Evolutionary conservation across 2,797 vertebrate species (phyloP).

Genomic region (Brachyalestes nurse): DNA sequence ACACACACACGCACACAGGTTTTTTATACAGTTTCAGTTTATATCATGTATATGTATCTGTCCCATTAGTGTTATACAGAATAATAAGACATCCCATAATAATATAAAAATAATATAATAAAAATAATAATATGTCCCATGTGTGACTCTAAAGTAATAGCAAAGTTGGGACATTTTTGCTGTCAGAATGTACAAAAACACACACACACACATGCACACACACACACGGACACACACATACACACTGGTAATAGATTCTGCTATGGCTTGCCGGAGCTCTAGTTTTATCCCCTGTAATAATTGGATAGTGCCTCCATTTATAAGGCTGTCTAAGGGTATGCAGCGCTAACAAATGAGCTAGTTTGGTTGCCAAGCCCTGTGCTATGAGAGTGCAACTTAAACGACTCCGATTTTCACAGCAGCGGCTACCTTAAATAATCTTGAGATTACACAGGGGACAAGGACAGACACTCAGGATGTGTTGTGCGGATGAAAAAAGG

Average conservation of each 20-base stretch:
- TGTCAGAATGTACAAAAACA: neutral
- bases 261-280: constrained; percentile 48
- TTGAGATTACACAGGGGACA: constrained; percentile 52
- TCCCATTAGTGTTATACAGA: no score
- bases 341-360: constrained; percentile 70
- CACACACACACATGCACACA: constrained; percentile 27
- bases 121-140: no score
- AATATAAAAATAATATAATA: no score
- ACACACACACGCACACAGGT: no score
- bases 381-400: constrained; percentile 66
- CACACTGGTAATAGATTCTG: constrained; percentile 59
- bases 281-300: constrained; percentile 65
- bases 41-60: no score
- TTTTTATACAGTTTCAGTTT: no score
- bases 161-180: neutral
- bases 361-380: constrained; percentile 66
- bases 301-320: constrained; percentile 67
- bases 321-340: constrained; percentile 63
- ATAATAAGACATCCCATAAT: no score
- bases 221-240: constrained; percentile 51
- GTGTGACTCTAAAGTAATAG: no score
- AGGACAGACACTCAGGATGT: constrained; percentile 37
- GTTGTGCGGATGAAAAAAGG: constrained; percentile 38
- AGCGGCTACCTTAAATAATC: constrained; percentile 67
- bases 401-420: constrained; percentile 58